Evolutionary conservation across 2,113 vertebrate species (phyloP).

Genomic region (Urocolius indicus): DNA sequence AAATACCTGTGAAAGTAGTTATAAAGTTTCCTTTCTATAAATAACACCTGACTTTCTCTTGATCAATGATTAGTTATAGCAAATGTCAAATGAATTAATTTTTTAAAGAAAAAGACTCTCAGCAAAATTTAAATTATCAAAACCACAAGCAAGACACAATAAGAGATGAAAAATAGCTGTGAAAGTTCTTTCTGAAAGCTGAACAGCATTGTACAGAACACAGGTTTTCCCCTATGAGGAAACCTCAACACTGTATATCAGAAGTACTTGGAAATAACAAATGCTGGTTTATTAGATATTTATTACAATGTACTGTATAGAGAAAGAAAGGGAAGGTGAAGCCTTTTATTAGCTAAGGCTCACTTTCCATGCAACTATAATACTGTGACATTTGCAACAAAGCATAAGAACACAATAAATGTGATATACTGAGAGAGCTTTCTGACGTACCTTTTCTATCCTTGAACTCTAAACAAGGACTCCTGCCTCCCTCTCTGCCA

Average conservation of each 20-base stretch:
- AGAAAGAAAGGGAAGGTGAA: constrained; percentile 38
- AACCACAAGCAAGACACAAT: background rate
- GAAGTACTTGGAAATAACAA: constrained; percentile 4
- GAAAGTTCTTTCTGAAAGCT: background rate
- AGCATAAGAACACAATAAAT: constrained; percentile 59
- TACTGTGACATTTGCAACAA: constrained; percentile 68
- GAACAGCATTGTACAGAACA: background rate
- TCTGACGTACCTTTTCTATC: constrained; percentile 45
- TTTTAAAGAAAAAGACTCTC: background rate
- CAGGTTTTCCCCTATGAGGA: background rate
- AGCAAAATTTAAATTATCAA: background rate
- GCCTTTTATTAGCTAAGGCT: constrained; percentile 39
- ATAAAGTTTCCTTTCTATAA: background rate
- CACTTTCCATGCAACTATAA: constrained; percentile 43
- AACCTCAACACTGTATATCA: background rate
- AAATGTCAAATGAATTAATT: background rate
- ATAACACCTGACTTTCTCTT: background rate
- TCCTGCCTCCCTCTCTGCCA: constrained; percentile 4
- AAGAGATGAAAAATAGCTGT: background rate
- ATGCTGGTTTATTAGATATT: background rate
- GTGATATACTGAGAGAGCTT: constrained; percentile 48
- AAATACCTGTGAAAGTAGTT: background rate
- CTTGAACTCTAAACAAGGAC: constrained; percentile 68
- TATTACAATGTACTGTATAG: background rate
- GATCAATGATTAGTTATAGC: background rate